phyloP scores from a whole-genome alignment of 2,113 vertebrate species.

The Cyphomyrus plagiostoma region DNA sequence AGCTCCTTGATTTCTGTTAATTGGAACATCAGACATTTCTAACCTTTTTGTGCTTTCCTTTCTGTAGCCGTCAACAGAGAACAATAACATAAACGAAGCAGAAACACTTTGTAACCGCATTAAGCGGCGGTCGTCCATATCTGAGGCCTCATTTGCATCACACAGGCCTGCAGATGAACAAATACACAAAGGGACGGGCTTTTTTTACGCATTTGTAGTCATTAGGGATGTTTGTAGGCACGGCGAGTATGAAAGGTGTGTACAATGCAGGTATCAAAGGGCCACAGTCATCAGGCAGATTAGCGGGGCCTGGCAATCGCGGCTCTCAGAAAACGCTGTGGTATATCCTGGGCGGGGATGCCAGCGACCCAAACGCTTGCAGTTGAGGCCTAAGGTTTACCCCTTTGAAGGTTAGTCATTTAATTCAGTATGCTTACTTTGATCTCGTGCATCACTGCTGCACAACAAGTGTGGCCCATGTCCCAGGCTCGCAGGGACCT shows the following conservation, averaged over 20 bases:
- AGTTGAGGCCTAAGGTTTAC: neutral
- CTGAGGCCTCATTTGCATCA: neutral
- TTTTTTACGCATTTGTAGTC: neutral
- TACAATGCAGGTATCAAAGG: neutral
- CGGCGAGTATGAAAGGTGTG: neutral
- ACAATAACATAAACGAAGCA: neutral
- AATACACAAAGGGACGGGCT: neutral
- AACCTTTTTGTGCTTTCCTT: neutral
- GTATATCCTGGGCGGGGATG: neutral
- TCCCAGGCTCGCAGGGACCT: neutral
- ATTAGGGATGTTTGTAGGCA: constrained; percentile 4
- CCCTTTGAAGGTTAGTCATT: neutral
- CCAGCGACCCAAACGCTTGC: neutral
- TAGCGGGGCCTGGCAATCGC: neutral
- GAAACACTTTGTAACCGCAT: neutral
- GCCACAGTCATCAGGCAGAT: neutral
- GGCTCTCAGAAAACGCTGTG: neutral
- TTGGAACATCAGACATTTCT: constrained; percentile 2
- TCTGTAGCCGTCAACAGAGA: neutral
- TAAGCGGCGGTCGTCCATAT: neutral
- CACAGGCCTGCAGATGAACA: neutral
- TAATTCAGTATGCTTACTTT: neutral
- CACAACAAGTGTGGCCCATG: neutral
- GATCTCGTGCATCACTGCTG: neutral
- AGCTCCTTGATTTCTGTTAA: neutral